These are phyloP conservation scores for Muraenolepis orangiensis DNA, from an alignment of 2,797 vertebrate genomes.

Conservation along the genomic window DNA sequence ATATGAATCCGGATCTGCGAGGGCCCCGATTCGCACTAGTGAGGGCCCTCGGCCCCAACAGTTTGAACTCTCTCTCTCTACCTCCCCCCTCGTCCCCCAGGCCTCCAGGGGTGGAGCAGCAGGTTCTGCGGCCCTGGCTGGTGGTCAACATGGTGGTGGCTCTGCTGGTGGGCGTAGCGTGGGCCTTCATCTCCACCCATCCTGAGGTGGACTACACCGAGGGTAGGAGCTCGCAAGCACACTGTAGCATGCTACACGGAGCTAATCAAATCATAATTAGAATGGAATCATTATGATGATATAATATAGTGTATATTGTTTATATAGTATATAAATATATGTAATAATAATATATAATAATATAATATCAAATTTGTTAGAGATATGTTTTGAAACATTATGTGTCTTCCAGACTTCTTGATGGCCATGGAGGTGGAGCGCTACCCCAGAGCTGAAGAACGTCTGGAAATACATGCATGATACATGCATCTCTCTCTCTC, in stretches of 20 bases:
- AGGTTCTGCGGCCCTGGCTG: slow-evolving; percentile 63
- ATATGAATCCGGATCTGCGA: no score
- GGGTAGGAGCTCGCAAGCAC: slow-evolving; percentile 66
- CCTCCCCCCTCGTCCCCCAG: slow-evolving; percentile 66
- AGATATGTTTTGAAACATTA: slow-evolving; percentile 6
- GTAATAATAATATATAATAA: no score
- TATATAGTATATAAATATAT: no score
- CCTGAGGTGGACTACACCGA: slow-evolving; percentile 92
- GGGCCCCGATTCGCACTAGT: no score
- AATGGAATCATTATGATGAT: no score
- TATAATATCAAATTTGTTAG: no score
- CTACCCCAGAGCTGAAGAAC: slow-evolving; percentile 73
- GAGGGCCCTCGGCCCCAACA: no score
- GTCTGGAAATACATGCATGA: slow-evolving; percentile 70
- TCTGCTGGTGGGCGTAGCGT: slow-evolving; percentile 86
- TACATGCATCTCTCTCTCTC: slow-evolving; percentile 32
- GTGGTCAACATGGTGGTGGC: slow-evolving; percentile 71
- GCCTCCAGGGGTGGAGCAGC: slow-evolving; percentile 60
- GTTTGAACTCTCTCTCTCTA: slow-evolving; percentile 53
- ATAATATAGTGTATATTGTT: no score
- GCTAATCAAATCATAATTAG: no score
- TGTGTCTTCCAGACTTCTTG: slow-evolving; percentile 75
- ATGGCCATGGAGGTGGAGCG: slow-evolving; percentile 84
- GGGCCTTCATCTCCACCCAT: slow-evolving; percentile 84
- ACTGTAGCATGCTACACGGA: not conserved